These are phyloP conservation scores for Galago senegalensis DNA, from an alignment of 2,797 vertebrate species.

Conservation along the genomic window DNA sequence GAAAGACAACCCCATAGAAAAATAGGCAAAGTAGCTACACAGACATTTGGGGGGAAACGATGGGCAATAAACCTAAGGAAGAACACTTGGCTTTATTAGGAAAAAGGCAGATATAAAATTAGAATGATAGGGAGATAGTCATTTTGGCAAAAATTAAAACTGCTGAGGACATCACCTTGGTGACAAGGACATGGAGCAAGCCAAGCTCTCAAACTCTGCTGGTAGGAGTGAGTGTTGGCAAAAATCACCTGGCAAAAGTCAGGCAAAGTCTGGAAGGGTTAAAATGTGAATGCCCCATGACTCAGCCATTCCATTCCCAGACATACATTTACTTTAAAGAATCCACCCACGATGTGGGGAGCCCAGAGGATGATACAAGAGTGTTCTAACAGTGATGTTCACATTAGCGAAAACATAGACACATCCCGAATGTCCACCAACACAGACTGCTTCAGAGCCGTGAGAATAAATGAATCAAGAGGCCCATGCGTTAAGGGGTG, in stretches of 20 bases:
- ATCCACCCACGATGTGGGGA: fast-evolving
- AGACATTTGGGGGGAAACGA: not conserved
- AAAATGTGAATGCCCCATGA: not conserved
- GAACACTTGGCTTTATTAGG: not conserved
- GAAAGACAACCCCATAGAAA: not conserved
- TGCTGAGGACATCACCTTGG: not conserved
- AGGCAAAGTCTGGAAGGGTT: not conserved
- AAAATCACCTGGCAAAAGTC: not conserved
- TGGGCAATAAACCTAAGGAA: not conserved
- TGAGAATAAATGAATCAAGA: not conserved
- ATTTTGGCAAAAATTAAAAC: not conserved
- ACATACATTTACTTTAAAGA: not conserved
- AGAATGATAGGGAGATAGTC: not conserved
- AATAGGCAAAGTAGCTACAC: not conserved
- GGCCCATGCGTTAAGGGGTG: fast-evolving
- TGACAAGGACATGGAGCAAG: not conserved
- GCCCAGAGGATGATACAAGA: fast-evolving
- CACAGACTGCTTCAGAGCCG: not conserved
- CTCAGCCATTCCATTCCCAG: not conserved
- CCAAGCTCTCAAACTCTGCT: not conserved
- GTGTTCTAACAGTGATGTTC: not conserved
- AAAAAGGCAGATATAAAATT: not conserved
- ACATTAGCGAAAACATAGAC: not conserved
- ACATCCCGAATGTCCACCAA: not conserved
- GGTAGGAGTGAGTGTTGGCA: not conserved